These are phyloP conservation scores for Rhadinocentrus ornatus DNA, from an alignment of 2,797 vertebrate genomes.

Conservation along the genomic window DNA sequence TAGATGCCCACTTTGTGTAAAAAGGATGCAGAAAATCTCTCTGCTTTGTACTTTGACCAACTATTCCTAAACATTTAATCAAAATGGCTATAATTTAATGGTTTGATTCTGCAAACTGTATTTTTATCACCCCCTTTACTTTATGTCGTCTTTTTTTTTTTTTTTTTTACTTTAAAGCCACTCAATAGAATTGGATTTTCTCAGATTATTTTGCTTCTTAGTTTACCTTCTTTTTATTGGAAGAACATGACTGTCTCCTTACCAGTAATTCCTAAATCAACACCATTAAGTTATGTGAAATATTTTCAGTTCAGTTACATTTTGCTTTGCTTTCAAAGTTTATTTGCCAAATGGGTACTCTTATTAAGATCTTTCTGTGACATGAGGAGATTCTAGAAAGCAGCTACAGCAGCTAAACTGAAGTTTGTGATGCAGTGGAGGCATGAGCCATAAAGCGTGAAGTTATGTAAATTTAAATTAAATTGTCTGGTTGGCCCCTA, in stretches of 20 bases:
- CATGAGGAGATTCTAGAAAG: slow-evolving; percentile 17
- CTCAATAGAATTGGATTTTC: slow-evolving; percentile 49
- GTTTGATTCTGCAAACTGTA: slow-evolving; percentile 89
- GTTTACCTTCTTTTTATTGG: slow-evolving; percentile 44
- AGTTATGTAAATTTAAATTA: slow-evolving; percentile 50
- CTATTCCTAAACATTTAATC: slow-evolving; percentile 73
- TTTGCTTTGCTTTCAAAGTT: slow-evolving; percentile 53
- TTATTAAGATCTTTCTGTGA: slow-evolving; percentile 60
- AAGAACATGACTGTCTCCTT: slow-evolving; percentile 40
- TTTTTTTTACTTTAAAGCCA: slow-evolving; percentile 56
- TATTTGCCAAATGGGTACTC: slow-evolving; percentile 75
- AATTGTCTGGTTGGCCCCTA: slow-evolving; percentile 3
- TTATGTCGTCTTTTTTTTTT: slow-evolving; percentile 26
- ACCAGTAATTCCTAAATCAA: slow-evolving; percentile 15
- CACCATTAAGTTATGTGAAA: slow-evolving; percentile 28
- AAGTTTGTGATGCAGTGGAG: slow-evolving; percentile 24
- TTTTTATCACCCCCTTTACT: slow-evolving; percentile 51
- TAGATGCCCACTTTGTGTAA: slow-evolving; percentile 60
- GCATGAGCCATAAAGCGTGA: slow-evolving; percentile 28
- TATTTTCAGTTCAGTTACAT: slow-evolving; percentile 19
- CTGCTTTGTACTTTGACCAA: slow-evolving; percentile 67
- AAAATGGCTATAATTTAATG: slow-evolving; percentile 78
- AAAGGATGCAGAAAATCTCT: slow-evolving; percentile 50
- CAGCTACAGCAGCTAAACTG: slow-evolving; percentile 24
- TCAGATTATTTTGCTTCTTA: slow-evolving; percentile 38